Evolutionary conservation across 1,140 invertebrate species (phyloP), one percentile per base, ranked within the genome.

Genomic region (Schmidtea mediterranea): DNA sequence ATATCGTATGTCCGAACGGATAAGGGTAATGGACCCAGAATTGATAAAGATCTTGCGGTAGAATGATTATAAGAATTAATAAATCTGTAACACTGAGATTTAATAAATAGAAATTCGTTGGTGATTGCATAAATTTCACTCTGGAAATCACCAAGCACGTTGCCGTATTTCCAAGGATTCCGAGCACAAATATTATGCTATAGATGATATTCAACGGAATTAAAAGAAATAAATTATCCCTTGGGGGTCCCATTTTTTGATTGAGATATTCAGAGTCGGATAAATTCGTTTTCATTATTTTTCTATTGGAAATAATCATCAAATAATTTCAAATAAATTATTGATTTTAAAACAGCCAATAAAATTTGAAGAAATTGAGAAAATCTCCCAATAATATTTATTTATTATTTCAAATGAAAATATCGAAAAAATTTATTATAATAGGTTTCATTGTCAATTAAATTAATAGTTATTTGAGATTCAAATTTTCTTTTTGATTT

Each of bases 71-170:
- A 12, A 48, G 46, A 13, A 48, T 13, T 2, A 24, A 5, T 6
- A 48, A 8, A 40, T 48, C 46, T n/a, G 46, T 38, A 2, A 48
- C 13, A 22, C 46, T 48, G 12, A 48, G 19, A 39, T 18, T 32
- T 5, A 48, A 8, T 40, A 48, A 18, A 40, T 48, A 48, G 53
- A 52, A 37, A 10, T 39, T 36, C 10, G 80, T 83, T 0, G 80
- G 78, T 0, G 79, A 82, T 58, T 83, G 80, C 78, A 90, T 81
- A n/a, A 75, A 78, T 58, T 79, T 79, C 63, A 89, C 89, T 53
- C 76, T 72, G 19, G 76, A 72, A 46, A 94, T 90, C 9, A 94
- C 84, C 39, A 89, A 71, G 61, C 84, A 90, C 5, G 84, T 90
- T 59, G 76, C 78, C 6, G 87, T 67, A 61, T 94, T 94, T 1